Base-by-base conservation (phyloP, 2,797 vertebrate genomes). In the Selene dorsalis region DNA sequence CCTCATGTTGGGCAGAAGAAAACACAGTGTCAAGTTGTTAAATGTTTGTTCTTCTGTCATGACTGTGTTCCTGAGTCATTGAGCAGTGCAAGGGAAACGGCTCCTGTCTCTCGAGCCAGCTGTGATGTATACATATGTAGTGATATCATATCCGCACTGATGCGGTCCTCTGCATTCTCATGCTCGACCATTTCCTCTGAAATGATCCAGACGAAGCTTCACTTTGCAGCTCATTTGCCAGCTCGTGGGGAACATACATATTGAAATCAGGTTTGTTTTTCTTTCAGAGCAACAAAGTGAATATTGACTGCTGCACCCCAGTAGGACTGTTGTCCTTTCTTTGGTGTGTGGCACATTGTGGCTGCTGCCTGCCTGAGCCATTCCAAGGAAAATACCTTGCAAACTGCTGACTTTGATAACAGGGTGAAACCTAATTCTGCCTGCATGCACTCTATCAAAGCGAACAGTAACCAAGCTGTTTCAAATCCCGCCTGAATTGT, bases 401-500 rank as follows among this genome's bases (percentile, higher is more conserved):
- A 87, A 88, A 87, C 84, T 80, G 84, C 73, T 87, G 84, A 89
- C 80, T 88, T 79, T 93, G 87, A 94, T 93, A 92, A 89, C 60
- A 70, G 75, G 41, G 55, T 35, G 77, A 76, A 88, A 89, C 89
- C 73, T 75, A 81, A 89, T 82, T 83, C 79, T 87, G 59, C 73
- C 74, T 88, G 79, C 70, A n/a, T 71, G 60, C 59, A 67, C 68
- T 86, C 69, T 75, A 64, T 84, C 70, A 45, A 79, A 63, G 72
- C 59, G 58, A 84, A 78, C 68, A 26, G 59, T 80, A 72, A 89
- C 65, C 67, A 57, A 71, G 68, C 81, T 52, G 59, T 75, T 89
- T 79, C 71, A 72, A 83, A 75, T 90, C 80, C 84, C 79, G 72
- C 24, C 62, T 83, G 69, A 82, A 86, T 26, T 79, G 73, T 83